Evolutionary conservation across 2,797 vertebrate species (phyloP).

Genomic region (Acestrorhynchus altus): DNA sequence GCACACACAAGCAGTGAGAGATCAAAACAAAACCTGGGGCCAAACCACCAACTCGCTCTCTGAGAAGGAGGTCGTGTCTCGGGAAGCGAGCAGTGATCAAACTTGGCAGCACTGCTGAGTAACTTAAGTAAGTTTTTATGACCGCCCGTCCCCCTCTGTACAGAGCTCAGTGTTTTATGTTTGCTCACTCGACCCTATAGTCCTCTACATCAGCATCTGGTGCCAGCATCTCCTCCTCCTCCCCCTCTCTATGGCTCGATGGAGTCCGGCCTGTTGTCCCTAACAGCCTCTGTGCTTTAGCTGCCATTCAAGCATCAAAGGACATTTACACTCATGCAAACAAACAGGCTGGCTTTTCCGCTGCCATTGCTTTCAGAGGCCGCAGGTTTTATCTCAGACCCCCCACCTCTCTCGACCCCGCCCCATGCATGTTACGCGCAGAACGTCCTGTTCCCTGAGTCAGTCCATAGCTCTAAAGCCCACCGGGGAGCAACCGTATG

Average conservation of each 20-base stretch:
- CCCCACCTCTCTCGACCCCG: background rate
- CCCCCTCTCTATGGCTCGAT: background rate
- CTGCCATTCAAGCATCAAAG: conserved; percentile 57
- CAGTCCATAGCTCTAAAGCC: conserved; percentile 26
- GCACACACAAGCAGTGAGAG: conserved; percentile 55
- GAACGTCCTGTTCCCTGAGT: conserved; percentile 48
- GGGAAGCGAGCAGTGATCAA: conserved; percentile 21
- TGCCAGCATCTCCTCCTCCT: background rate
- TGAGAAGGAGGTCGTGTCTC: conserved; percentile 37
- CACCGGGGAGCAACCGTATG: conserved; percentile 30
- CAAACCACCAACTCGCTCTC: conserved; percentile 44
- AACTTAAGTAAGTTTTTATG: conserved; percentile 31
- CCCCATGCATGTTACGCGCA: background rate
- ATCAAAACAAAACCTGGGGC: conserved; percentile 63
- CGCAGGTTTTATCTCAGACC: conserved; percentile 4
- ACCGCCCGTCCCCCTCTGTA: conserved; percentile 14
- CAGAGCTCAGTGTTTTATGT: background rate
- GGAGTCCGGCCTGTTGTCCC: conserved; percentile 20
- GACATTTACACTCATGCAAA: conserved; percentile 51
- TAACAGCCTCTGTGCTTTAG: conserved; percentile 22
- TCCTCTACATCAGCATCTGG: conserved; percentile 7
- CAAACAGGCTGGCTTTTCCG: conserved; percentile 42
- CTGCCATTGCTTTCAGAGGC: conserved; percentile 11
- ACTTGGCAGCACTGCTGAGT: conserved; percentile 41
- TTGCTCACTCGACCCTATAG: background rate